These are phyloP conservation scores for Malurus leucopterus DNA, from an alignment of 2,797 vertebrate species.

Conservation along the genomic window DNA sequence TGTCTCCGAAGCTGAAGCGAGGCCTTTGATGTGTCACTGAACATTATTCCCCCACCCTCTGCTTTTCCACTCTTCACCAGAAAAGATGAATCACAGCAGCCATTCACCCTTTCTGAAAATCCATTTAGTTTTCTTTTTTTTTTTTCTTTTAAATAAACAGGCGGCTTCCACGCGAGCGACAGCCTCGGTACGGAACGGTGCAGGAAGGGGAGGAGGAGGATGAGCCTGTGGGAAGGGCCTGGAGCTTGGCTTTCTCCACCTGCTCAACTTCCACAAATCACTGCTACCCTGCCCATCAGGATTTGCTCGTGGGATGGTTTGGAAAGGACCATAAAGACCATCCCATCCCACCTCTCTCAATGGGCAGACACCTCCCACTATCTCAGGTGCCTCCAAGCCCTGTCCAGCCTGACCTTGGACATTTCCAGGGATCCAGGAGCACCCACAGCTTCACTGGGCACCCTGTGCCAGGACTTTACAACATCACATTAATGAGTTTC, in stretches of 20 bases:
- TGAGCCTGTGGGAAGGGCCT: neutral
- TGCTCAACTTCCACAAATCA: neutral
- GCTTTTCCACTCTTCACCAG: conserved; percentile 43
- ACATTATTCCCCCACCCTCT: conserved; percentile 24
- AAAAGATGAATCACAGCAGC: conserved; percentile 54
- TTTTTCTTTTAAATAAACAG: neutral
- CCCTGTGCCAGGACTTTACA: neutral
- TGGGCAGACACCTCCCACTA: no score
- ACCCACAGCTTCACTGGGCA: neutral
- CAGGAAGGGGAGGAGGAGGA: neutral
- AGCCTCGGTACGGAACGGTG: rapidly evolving
- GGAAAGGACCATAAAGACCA: neutral
- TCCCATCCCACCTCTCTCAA: rapidly evolving
- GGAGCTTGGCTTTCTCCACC: neutral
- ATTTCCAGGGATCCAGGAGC: neutral
- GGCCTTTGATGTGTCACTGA: conserved; percentile 51
- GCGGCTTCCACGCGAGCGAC: rapidly evolving
- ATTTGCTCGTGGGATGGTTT: neutral
- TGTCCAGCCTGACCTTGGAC: rapidly evolving
- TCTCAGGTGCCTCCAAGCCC: no score
- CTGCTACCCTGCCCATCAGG: neutral
- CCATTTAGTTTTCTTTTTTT: neutral
- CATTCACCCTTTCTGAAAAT: conserved; percentile 13
- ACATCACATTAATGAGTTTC: neutral
- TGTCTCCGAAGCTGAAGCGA: neutral